phyloP scores from a whole-genome alignment of 2,113 vertebrate species.

The Ictidomys tridecemlineatus region DNA sequence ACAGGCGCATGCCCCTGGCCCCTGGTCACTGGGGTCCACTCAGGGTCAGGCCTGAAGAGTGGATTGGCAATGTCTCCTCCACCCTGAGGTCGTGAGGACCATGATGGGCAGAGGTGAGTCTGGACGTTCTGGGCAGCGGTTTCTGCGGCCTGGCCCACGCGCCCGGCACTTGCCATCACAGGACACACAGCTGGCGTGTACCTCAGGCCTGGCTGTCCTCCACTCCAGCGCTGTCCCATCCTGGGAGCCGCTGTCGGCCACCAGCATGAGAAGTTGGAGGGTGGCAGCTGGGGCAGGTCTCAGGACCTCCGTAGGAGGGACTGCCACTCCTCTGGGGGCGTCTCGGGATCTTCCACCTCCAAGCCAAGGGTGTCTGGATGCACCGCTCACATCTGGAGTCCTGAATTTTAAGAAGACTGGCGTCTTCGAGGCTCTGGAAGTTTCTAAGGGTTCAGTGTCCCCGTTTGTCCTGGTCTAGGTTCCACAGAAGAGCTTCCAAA shows the following conservation, averaged over 20 bases:
- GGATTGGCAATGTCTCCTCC: not conserved
- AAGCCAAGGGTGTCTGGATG: not conserved
- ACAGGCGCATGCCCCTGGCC: accelerated
- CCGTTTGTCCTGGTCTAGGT: not conserved
- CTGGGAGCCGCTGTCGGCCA: not conserved
- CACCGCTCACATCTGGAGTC: not conserved
- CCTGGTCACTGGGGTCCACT: too few species aligned
- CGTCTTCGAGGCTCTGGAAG: not conserved
- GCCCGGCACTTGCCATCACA: accelerated
- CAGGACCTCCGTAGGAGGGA: too few species aligned
- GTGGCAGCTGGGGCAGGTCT: too few species aligned
- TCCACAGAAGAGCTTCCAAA: not conserved
- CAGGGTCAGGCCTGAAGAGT: not conserved
- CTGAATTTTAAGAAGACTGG: not conserved
- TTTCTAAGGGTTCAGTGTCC: not conserved
- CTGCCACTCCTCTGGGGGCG: not conserved
- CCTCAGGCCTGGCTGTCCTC: not conserved
- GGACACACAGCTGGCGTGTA: accelerated
- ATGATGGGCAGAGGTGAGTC: too few species aligned
- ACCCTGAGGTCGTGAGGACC: not conserved
- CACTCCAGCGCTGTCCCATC: accelerated
- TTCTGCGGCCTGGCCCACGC: too few species aligned
- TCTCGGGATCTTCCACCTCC: not conserved
- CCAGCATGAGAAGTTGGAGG: accelerated
- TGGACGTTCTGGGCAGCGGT: too few species aligned